Evolutionary conservation across 92 coral and sea anemone genomes (phyloP).

Genomic region (Siderastrea radians): DNA sequence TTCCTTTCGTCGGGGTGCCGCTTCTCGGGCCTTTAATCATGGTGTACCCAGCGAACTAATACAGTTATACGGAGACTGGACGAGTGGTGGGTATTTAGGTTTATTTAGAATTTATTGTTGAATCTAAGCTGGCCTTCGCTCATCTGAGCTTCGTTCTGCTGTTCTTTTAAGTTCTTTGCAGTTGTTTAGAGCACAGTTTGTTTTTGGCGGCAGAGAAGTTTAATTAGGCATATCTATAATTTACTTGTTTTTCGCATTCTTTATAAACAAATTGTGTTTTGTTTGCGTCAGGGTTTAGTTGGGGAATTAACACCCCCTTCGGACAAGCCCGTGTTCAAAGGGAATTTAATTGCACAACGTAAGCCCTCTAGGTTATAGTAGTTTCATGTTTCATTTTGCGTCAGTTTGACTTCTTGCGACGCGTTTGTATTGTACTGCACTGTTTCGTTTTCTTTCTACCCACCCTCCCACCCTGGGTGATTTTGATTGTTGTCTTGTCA

Average conservation of each 20-base stretch:
- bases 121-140: constrained; percentile 10
- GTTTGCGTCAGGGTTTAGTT: no score
- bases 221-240: not conserved
- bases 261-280: no score
- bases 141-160: not conserved
- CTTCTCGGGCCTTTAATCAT: constrained; percentile 16
- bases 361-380: no score
- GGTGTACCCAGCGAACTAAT: not conserved
- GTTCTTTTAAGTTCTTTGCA: not conserved
- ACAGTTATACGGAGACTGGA: constrained; percentile 42
- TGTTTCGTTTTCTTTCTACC: no score
- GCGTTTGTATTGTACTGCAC: no score
- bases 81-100: not conserved
- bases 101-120: constrained; percentile 15
- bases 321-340: no score
- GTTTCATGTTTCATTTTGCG: no score
- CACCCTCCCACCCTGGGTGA: no score
- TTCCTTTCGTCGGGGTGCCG: constrained; percentile 38
- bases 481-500: no score
- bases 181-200: not conserved
- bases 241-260: not conserved
- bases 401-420: no score
- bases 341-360: no score
- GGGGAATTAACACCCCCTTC: no score
- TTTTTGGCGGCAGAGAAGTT: not conserved